phyloP scores from a whole-genome alignment of 2,113 vertebrate species.

The Centropus bengalensis region DNA sequence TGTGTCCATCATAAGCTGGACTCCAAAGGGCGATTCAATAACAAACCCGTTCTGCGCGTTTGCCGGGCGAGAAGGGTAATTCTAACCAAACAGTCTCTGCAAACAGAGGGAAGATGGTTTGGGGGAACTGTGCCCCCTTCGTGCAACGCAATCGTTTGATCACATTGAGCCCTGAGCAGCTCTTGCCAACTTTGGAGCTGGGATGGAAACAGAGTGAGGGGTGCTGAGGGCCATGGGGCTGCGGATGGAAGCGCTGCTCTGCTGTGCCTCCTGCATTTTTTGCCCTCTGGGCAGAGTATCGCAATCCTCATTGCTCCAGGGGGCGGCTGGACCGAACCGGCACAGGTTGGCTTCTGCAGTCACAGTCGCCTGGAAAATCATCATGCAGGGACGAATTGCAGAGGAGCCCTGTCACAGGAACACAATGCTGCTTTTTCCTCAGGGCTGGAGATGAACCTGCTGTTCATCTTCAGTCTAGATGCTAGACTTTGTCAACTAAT shows the following conservation, averaged over 20 bases:
- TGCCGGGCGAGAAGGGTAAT: not conserved
- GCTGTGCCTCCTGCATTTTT: not conserved
- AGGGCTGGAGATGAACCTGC: not conserved
- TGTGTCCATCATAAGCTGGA: slow-evolving; percentile 19
- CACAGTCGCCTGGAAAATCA: not conserved
- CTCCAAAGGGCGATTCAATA: not conserved
- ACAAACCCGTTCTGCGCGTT: not conserved
- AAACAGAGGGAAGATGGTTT: not conserved
- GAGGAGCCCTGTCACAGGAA: not conserved
- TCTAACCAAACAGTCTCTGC: slow-evolving; percentile 23
- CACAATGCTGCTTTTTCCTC: not conserved
- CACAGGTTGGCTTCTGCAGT: not conserved
- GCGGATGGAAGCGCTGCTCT: not conserved
- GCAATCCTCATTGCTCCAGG: not conserved
- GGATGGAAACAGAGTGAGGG: not conserved
- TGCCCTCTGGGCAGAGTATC: no score
- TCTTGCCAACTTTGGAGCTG: not conserved
- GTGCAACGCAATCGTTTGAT: not conserved
- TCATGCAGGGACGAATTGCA: not conserved
- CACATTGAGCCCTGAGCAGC: not conserved
- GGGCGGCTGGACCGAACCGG: not conserved
- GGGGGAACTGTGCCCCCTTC: not conserved
- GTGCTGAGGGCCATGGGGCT: not conserved
- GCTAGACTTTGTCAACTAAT: not conserved
- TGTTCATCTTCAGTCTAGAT: not conserved